A percentile compares a stretch with the other conserved stretches of the same genome.
Conservation (phyloP, 2,797 vertebrate species). For the Emys orbicularis region DNA sequence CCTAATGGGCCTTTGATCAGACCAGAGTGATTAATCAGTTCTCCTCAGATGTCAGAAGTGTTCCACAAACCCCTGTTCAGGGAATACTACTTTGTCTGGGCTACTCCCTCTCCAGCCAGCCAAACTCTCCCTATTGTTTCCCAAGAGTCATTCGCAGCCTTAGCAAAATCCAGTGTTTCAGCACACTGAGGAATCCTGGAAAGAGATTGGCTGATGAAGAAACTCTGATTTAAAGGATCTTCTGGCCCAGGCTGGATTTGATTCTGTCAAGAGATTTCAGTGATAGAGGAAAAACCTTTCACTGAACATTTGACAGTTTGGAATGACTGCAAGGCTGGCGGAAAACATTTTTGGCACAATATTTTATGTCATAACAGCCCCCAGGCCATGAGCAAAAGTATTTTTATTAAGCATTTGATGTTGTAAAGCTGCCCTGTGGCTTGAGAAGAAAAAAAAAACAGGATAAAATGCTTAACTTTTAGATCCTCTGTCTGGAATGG, state of each 20-base stretch:
- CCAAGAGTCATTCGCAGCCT: neutral
- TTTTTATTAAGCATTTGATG: rapidly evolving
- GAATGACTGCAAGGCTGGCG: neutral
- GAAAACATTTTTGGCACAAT: neutral
- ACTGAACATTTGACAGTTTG: neutral
- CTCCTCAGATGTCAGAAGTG: neutral
- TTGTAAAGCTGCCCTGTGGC: neutral
- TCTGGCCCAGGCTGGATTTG: neutral
- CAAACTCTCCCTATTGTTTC: neutral
- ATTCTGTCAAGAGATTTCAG: neutral
- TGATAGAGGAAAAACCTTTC: neutral
- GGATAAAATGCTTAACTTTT: neutral
- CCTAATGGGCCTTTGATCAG: neutral
- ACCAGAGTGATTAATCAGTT: neutral
- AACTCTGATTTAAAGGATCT: neutral
- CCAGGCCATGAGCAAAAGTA: rapidly evolving
- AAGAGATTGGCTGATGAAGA: neutral
- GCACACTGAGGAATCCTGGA: neutral
- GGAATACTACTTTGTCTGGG: rapidly evolving
- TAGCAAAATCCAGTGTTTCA: neutral
- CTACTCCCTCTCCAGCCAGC: neutral
- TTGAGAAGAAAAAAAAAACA: neutral
- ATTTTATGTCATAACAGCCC: neutral
- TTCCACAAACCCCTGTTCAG: neutral
- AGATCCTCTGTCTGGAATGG: neutral